Evolutionary conservation across 37 sponge, comb jelly and placozoan species (phyloP).

Genomic region (Halichondria panicea): DNA sequence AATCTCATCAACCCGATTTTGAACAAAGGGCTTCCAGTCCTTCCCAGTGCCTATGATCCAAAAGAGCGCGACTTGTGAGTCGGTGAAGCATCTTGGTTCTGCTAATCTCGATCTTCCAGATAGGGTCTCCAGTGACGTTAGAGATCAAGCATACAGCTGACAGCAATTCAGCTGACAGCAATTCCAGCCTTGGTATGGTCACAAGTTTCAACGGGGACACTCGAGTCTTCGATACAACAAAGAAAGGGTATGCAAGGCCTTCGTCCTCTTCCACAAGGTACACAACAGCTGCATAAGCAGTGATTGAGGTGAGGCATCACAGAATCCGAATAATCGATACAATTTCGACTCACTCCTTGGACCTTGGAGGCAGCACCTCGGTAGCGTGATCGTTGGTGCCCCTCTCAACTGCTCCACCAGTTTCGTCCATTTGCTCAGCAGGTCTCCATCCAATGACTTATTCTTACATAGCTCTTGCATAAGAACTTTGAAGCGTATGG

Average conservation of each 20-base stretch:
- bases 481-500: not conserved
- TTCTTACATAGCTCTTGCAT: conserved; percentile 6
- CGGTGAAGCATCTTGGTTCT: conserved; percentile 18
- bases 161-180: conserved; percentile 29
- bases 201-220: conserved; percentile 5
- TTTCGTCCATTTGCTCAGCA: conserved; percentile 1
- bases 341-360: not conserved
- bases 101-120: not conserved
- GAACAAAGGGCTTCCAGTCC: conserved; percentile 49
- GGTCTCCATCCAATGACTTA: not conserved
- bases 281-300: conserved; percentile 26
- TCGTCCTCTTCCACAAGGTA: not conserved
- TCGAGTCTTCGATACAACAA: conserved; percentile 11
- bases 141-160: not conserved
- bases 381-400: not conserved
- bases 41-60: conserved; percentile 23
- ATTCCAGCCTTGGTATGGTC: conserved; percentile 42
- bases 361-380: conserved; percentile 5
- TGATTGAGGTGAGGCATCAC: conserved; percentile 20
- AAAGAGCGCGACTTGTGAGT: conserved; percentile 24
- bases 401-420: not conserved
- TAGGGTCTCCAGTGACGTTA: not conserved
- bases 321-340: conserved; percentile 7
- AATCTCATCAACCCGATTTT: conserved; percentile 19
- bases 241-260: not conserved